Evolutionary conservation across 2,888 invertebrate species (phyloP).

Genomic region (Stegophylla sp.): DNA sequence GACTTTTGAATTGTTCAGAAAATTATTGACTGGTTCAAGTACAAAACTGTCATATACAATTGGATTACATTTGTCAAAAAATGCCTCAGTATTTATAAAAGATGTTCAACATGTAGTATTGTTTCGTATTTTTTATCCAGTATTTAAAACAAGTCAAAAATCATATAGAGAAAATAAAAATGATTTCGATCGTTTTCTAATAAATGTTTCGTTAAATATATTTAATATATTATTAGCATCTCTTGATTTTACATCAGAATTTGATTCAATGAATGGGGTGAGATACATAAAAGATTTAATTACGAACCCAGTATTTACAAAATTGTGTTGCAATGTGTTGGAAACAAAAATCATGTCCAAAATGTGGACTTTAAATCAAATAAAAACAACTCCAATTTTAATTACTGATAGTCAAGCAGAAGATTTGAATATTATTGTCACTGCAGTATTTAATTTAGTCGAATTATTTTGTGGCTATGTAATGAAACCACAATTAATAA

Average conservation of each 20-base stretch:
- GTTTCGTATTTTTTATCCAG: slow-evolving; percentile 71
- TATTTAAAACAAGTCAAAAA: slow-evolving; percentile 69
- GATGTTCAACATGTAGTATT: slow-evolving; percentile 70
- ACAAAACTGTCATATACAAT: slow-evolving; percentile 69
- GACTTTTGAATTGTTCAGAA: slow-evolving; percentile 70
- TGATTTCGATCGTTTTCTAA: slow-evolving; percentile 69
- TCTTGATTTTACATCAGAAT: slow-evolving; percentile 69
- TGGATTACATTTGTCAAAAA: slow-evolving; percentile 70
- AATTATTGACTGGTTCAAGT: slow-evolving; percentile 69
- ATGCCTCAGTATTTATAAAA: slow-evolving; percentile 69
- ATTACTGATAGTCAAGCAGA: slow-evolving; percentile 54
- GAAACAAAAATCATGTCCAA: slow-evolving; percentile 66
- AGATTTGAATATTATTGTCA: slow-evolving; percentile 57
- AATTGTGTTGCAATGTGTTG: slow-evolving; percentile 70
- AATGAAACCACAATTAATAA: slow-evolving; percentile 21
- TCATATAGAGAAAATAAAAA: slow-evolving; percentile 67
- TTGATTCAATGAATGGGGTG: slow-evolving; percentile 70
- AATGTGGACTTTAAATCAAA: slow-evolving; percentile 59
- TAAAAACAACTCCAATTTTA: slow-evolving; percentile 52
- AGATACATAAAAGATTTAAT: slow-evolving; percentile 69
- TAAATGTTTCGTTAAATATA: slow-evolving; percentile 70
- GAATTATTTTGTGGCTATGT: slow-evolving; percentile 48
- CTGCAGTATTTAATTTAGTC: slow-evolving; percentile 49
- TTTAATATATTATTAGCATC: slow-evolving; percentile 70
- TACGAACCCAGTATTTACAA: slow-evolving; percentile 68